phyloP scores from a whole-genome alignment of 2,113 vertebrate species.

The human region GRCh38 chr1:150172001-150172500 shows the following conservation, averaged over 20 bases:
- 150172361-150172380: background rate
- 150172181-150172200: no score
- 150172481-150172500: background rate
- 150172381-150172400: background rate
- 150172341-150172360: background rate
- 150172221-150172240: no score
- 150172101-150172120: no score
- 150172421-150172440: background rate
- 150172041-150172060: background rate
- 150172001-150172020: background rate
- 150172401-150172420: background rate
- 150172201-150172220: no score
- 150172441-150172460: slow-evolving; percentile 8
- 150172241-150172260: no score
- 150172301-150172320: no score
- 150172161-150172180: no score
- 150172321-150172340: no score
- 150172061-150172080: background rate
- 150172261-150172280: no score
- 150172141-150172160: no score
- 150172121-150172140: no score
- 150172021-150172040: background rate
- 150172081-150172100: background rate
- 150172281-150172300: no score
- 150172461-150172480: slow-evolving; percentile 5